Evolutionary conservation across 2,888 invertebrate genomes (phyloP).

Genomic region (Drosophila colorata): DNA sequence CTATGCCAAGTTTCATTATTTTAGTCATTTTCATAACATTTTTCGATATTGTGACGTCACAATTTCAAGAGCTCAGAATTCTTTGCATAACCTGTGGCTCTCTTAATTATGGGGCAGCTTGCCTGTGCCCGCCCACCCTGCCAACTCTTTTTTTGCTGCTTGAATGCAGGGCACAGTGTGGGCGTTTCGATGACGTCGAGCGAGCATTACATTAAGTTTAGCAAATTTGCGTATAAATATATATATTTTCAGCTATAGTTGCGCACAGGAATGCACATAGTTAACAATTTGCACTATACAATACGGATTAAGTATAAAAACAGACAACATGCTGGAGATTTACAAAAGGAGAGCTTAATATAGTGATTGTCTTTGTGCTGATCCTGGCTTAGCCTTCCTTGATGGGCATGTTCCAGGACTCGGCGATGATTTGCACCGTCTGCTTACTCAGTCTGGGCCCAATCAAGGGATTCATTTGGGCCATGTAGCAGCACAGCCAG

Average conservation of each 20-base stretch:
- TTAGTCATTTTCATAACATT: too few species aligned
- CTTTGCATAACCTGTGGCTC: too few species aligned
- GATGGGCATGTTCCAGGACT: slow-evolving; percentile 88
- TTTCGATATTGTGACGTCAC: too few species aligned
- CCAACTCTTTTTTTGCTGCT: background rate
- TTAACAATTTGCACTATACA: slow-evolving; percentile 46
- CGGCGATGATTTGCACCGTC: slow-evolving; percentile 91
- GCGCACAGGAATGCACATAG: slow-evolving; percentile 41
- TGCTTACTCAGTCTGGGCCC: slow-evolving; percentile 91
- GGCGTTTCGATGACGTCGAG: slow-evolving; percentile 32
- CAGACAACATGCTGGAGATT: slow-evolving; percentile 25
- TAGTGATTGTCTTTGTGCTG: slow-evolving; percentile 14
- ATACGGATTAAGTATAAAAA: slow-evolving; percentile 17
- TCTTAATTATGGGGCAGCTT: too few species aligned
- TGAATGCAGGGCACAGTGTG: slow-evolving; percentile 31
- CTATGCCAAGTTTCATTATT: too few species aligned
- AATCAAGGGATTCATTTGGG: slow-evolving; percentile 96
- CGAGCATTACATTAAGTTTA: background rate
- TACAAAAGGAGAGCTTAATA: slow-evolving; percentile 29
- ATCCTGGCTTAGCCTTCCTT: slow-evolving; percentile 30
- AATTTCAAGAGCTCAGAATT: too few species aligned
- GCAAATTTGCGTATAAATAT: slow-evolving; percentile 11
- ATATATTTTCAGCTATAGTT: slow-evolving; percentile 26
- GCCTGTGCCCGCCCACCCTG: slow-evolving; percentile 34
- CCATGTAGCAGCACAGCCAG: slow-evolving; percentile 96